A percentile compares a stretch with the other conserved stretches of the same genome.
Evolutionary conservation across 2,113 vertebrate species (phyloP).

Genomic region (Arenaria interpres): DNA sequence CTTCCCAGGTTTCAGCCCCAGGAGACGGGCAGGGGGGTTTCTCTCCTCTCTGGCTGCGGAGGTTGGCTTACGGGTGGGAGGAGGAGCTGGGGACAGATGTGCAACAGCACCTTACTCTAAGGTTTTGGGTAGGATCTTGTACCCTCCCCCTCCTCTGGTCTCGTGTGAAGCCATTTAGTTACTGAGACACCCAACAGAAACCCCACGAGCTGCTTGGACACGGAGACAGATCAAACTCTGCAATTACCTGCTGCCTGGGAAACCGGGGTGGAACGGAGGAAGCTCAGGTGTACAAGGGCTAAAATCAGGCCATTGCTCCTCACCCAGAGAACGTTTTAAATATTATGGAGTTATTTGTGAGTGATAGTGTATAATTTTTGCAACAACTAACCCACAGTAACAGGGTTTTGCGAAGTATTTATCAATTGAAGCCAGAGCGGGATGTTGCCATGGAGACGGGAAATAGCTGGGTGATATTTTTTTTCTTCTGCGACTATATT

Average conservation of each 20-base stretch:
- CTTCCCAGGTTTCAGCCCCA: not conserved
- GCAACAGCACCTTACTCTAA: not conserved
- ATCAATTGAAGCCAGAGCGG: slow-evolving; percentile 40
- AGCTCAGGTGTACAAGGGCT: not conserved
- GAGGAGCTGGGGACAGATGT: not conserved
- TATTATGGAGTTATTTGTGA: not conserved
- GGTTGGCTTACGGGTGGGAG: fast-evolving
- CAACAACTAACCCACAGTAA: not conserved
- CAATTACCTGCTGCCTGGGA: not conserved
- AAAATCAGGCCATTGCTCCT: not conserved
- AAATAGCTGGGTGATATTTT: slow-evolving; percentile 36
- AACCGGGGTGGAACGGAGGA: not conserved
- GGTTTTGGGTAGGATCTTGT: not conserved
- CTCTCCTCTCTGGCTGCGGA: fast-evolving
- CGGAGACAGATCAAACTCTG: not conserved
- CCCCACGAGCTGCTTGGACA: not conserved
- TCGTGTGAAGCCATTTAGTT: not conserved
- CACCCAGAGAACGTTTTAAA: not conserved
- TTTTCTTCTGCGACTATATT: slow-evolving; percentile 47
- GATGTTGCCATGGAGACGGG: slow-evolving; percentile 75
- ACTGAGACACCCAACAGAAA: fast-evolving
- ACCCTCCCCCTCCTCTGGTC: not conserved
- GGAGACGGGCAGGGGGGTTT: not conserved
- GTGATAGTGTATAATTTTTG: not conserved
- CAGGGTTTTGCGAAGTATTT: slow-evolving; percentile 27